Percentiles rank a stretch among this genome's conserved stretches.
These are phyloP conservation scores for Cololabis saira DNA, from an alignment of 2,113 vertebrate genomes.

Conservation along the genomic window DNA sequence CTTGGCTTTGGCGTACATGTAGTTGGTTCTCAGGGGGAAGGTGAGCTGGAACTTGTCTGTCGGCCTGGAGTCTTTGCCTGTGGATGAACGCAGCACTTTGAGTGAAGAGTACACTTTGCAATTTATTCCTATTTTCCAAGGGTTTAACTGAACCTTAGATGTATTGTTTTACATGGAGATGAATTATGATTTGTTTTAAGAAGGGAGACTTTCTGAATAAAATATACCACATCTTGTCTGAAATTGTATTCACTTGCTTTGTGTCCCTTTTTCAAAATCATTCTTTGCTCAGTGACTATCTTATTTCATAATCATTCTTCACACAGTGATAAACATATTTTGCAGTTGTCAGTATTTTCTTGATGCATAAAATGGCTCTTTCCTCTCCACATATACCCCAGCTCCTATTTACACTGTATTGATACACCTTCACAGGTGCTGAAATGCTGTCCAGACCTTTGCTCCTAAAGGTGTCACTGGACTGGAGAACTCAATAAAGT, in stretches of 20 bases:
- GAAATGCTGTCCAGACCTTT: conserved; percentile 9
- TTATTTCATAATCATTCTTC: no score
- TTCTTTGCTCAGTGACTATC: not conserved
- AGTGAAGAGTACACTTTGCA: not conserved
- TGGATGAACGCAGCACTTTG: not conserved
- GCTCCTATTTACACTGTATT: conserved; percentile 15
- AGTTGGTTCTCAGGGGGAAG: conserved; percentile 95
- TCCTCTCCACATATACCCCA: conserved; percentile 28
- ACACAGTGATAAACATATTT: not conserved
- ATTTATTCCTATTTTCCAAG: no score
- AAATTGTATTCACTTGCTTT: not conserved
- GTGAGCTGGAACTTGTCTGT: conserved; percentile 94
- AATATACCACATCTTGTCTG: not conserved
- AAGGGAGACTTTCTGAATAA: not conserved
- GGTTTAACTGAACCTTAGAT: not conserved
- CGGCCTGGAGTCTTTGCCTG: conserved; percentile 88
- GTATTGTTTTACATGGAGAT: no score
- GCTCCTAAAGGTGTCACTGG: conserved; percentile 25
- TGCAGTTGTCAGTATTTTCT: not conserved
- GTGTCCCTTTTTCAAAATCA: not conserved
- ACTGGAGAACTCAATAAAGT: conserved; percentile 25
- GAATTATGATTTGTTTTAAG: no score
- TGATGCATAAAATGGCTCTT: conserved; percentile 13
- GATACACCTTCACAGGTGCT: conserved; percentile 30
- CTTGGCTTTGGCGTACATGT: conserved; percentile 98